Conservation (phyloP, 2,113 vertebrate genomes). For the Phyllostomus discolor region DNA sequence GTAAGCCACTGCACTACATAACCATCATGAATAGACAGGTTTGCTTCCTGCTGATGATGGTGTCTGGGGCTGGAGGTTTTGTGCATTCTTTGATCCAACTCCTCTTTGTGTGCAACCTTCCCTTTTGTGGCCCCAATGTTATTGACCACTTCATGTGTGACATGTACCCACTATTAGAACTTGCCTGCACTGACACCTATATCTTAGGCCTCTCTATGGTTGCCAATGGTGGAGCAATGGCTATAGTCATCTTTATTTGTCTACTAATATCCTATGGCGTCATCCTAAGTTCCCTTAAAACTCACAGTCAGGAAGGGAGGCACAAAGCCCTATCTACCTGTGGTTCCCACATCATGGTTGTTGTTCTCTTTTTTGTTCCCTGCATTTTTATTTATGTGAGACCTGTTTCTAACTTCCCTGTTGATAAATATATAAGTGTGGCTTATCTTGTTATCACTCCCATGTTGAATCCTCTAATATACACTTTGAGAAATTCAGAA, state of each 20-base stretch:
- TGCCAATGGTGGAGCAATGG: constrained; percentile 40
- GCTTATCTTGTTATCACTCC: too few relatives aligned
- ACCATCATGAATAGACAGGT: constrained; percentile 32
- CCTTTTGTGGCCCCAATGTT: constrained; percentile 53
- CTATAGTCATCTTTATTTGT: constrained; percentile 48
- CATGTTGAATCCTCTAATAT: too few relatives aligned
- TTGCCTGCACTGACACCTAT: constrained; percentile 38
- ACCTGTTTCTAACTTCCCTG: too few relatives aligned
- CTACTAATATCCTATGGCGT: constrained; percentile 55
- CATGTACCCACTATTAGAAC: constrained; percentile 31
- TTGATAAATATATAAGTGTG: too few relatives aligned
- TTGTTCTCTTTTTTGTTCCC: constrained; percentile 64
- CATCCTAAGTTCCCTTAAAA: constrained; percentile 42
- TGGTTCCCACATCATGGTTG: constrained; percentile 50
- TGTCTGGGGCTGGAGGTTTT: constrained; percentile 9
- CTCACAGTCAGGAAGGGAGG: not conserved
- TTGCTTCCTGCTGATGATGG: not conserved
- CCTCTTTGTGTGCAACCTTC: constrained; percentile 19
- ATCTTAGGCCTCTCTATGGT: constrained; percentile 46
- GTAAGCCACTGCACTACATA: constrained; percentile 50
- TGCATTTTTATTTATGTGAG: constrained; percentile 27
- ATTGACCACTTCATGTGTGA: constrained; percentile 55
- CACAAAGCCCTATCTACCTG: constrained; percentile 65
- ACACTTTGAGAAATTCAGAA: constrained; percentile 51
- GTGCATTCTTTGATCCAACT: not conserved